Evolutionary conservation across 2,113 vertebrate genomes (phyloP), one percentile per base, ranked within the genome.

Genomic region (Anhinga rufa): DNA sequence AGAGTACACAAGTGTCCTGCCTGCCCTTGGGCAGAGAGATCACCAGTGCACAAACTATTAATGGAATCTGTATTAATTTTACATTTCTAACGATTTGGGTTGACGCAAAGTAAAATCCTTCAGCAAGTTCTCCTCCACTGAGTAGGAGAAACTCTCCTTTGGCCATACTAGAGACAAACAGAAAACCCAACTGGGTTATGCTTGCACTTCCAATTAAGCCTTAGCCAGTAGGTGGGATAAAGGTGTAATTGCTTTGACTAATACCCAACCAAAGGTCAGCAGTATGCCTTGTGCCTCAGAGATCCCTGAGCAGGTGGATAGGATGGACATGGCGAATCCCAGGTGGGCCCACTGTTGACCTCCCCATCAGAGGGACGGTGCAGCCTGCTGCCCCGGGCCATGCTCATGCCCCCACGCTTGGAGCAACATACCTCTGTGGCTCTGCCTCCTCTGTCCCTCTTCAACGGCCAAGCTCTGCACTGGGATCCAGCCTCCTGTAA

Each of bases 401-500:
- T 3, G 6, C 12, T 42, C 51, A 31, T 2, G 6, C 1, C 32
- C 24, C 55, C 7, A 8, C 1, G 5, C 34, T 88, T 24, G 46
- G 40, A 76, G 36, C 52, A 58, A 25, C 51, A 57, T 19, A 17
- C 4, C 36, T 82, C 46, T 14, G 8, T 1, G 17, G 38, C 25
- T 68, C n/a, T 55, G 24, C 10, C 38, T 64, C 13, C 65, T 72
- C 62, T 0, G 0, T 61, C n/a, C 18, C 31, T n/a, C 9, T 2
- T 46, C 46, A 58, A 17, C 1, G 4, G 18, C 10, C 52, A 68
- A 7, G 10, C 24, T 68, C 14, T 6, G 4, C 32, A 25, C 9
- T 3, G 0, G 14, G 52, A 44, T 52, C 51, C 1, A 3, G 32
- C 6, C 28, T 66, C 48, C 42, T 3, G 1, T 29, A 48, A 71